Evolutionary conservation across 2,797 vertebrate genomes (phyloP).

Genomic region (Crocidura indochinensis): DNA sequence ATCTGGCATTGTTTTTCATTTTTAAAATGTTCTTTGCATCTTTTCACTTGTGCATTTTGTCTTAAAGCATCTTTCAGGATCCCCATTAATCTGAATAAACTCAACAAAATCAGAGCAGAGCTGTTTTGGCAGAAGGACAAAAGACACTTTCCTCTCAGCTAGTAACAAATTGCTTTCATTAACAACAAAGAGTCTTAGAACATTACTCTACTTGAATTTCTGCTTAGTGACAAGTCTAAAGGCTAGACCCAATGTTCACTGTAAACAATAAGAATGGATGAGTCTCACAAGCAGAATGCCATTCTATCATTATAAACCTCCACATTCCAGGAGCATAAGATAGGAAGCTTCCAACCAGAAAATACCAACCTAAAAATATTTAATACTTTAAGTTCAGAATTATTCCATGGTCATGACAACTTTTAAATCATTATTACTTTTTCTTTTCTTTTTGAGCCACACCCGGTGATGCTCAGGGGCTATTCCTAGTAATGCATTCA

Average conservation of each 20-base stretch:
- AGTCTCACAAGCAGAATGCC: background rate
- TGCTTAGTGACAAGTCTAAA: slow-evolving; percentile 70
- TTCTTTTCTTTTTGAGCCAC: no score
- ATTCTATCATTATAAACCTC: slow-evolving; percentile 3
- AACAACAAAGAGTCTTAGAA: slow-evolving; percentile 86
- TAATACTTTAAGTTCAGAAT: background rate
- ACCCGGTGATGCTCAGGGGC: no score
- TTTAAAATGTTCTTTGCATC: slow-evolving; percentile 76
- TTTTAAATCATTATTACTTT: background rate
- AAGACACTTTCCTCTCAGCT: slow-evolving; percentile 84
- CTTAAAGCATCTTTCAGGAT: slow-evolving; percentile 77
- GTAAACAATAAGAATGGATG: slow-evolving; percentile 69
- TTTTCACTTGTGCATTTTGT: slow-evolving; percentile 81
- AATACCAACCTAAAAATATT: background rate
- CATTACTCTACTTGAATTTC: slow-evolving; percentile 82
- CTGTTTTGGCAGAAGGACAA: slow-evolving; percentile 86
- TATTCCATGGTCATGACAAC: slow-evolving; percentile 7
- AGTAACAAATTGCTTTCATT: slow-evolving; percentile 89
- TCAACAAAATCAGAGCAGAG: slow-evolving; percentile 79
- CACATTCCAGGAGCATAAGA: background rate
- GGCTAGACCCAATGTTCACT: slow-evolving; percentile 65
- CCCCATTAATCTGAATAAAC: slow-evolving; percentile 81
- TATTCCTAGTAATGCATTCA: no score
- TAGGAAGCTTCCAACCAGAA: background rate
- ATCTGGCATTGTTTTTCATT: slow-evolving; percentile 81